Evolutionary conservation across 2,113 vertebrate species (phyloP).

Genomic region (Ceyx melanurus): DNA sequence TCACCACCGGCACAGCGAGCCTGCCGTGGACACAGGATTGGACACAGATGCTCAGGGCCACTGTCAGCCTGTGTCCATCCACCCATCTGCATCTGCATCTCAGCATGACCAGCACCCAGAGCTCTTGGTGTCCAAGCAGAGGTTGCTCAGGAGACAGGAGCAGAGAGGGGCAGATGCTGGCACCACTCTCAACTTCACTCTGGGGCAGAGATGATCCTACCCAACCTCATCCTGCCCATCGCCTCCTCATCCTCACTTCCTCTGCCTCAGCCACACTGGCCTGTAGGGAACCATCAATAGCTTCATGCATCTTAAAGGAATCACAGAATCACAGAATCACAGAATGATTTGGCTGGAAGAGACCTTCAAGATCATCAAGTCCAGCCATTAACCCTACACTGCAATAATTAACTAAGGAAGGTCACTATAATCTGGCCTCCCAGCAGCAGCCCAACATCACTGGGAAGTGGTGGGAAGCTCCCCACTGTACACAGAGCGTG

Average conservation of each 20-base stretch:
- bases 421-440: neutral
- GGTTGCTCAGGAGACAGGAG: neutral
- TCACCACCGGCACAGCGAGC: accelerated
- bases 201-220: neutral
- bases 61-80: neutral
- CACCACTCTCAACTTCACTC: neutral
- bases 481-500: accelerated
- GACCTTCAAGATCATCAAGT: too few relatives aligned
- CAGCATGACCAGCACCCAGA: neutral
- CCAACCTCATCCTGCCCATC: neutral
- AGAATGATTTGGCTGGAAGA: too few relatives aligned
- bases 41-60: neutral
- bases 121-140: neutral
- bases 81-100: neutral
- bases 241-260: neutral
- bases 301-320: neutral
- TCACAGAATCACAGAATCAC: too few relatives aligned
- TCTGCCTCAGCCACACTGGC: accelerated
- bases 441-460: accelerated
- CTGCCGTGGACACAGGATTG: accelerated
- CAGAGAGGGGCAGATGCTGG: neutral
- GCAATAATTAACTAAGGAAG: neutral
- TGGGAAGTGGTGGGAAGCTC: neutral
- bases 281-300: neutral
- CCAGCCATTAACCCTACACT: too few relatives aligned